Base-by-base conservation (phyloP, 2,888 invertebrate species). In the Perdita meconis region DNA sequence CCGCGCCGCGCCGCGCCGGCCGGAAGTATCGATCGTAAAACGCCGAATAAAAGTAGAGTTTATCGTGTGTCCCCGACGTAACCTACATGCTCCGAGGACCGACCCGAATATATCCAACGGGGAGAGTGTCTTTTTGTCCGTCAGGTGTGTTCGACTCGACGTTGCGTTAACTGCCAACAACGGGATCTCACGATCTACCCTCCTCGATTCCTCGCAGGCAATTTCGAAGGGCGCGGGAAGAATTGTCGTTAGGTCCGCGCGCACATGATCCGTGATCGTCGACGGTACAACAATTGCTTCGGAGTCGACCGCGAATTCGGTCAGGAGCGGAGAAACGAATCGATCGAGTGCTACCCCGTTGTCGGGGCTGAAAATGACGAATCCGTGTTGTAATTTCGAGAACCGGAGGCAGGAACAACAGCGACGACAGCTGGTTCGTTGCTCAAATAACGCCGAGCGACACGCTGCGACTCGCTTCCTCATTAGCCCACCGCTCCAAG, bases 11-110 rank as follows among this genome's bases (percentile, higher is more conserved):
- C 44, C 44, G 42, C 42, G 44, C 40, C 51, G 63, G 66, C 30
- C 56, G 69, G 63, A 65, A 64, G 16, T 64, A 83, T 83, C 75
- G 83, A 83, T 83, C 80, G 77, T 56, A 76, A 82, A 57, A 68
- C 59, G 78, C 72, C 74, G 77, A 80, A 83, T 83, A 82, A 82
- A 82, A 80, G 70, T 80, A 30, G 75, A 80, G 72, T 83, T 82
- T 83, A 82, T 80, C 82, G 80, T 61, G 68, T 81, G 78, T 82
- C 82, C 80, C 70, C 78, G 61, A 69, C 65, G 71, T 82, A 82
- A 82, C 79, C 81, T 68, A 82, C 81, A 82, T 81, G 79, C 74
- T 50, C 53, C 55, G 53, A 71, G 60, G 75, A 65, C 44, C 59
- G 82, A 82, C 77, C 83, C 68, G 82, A 72, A 83, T 82, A 70